Evolutionary conservation across 2,888 invertebrate genomes (phyloP).

Genomic region (Linyphia triangularis): DNA sequence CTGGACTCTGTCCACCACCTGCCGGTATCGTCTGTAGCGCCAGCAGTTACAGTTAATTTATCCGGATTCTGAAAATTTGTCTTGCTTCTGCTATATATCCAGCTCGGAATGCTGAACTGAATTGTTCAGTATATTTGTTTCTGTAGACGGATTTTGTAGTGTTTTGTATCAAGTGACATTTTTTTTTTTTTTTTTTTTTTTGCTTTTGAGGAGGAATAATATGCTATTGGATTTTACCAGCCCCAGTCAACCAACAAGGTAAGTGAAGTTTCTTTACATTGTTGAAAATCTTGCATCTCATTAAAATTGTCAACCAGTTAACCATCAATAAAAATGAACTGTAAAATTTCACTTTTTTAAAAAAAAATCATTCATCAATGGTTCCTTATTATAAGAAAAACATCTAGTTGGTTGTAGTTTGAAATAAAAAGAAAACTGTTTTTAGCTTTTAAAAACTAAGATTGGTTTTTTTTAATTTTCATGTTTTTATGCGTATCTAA

Average conservation of each 20-base stretch:
- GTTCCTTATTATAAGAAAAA: no score
- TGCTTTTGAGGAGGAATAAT: neutral
- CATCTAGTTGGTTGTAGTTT: no score
- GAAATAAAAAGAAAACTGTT: no score
- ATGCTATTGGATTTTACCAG: constrained; percentile 70
- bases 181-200: neutral
- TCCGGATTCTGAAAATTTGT: neutral
- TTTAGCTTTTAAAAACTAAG: no score
- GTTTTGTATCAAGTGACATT: no score
- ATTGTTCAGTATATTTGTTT: constrained; percentile 17
- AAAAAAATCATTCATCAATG: no score
- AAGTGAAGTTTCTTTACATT: neutral
- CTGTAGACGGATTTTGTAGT: neutral
- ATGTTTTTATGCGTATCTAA: no score
- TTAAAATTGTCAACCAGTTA: no score
- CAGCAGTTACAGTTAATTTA: constrained; percentile 7
- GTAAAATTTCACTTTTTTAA: no score
- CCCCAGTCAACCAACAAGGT: constrained; percentile 53
- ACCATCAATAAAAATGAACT: no score
- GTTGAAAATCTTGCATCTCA: no score
- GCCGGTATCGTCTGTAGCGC: neutral
- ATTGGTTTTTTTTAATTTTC: no score
- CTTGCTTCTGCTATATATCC: neutral
- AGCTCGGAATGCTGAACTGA: constrained; percentile 58
- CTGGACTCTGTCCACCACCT: constrained; percentile 14